Evolutionary conservation across 2,113 vertebrate species (phyloP).

Genomic region (Stigmatopora argus): DNA sequence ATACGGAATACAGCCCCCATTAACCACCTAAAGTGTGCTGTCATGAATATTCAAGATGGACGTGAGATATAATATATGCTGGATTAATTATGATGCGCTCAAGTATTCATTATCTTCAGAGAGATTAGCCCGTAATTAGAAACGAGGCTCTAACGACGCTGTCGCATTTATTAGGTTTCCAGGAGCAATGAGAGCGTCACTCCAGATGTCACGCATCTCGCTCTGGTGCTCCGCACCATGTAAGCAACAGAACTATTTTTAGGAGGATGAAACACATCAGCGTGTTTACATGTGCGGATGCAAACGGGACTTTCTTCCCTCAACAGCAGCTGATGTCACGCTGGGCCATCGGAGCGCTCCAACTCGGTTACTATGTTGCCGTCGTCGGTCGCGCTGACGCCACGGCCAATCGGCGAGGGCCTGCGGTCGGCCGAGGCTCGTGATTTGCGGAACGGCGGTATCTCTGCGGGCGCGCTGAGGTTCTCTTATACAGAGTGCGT

Average conservation of each 20-base stretch:
- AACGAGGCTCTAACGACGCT: slow-evolving; percentile 17
- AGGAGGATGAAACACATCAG: slow-evolving; percentile 24
- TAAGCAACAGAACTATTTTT: slow-evolving; percentile 38
- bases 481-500: slow-evolving; percentile 9
- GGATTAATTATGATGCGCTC: slow-evolving; percentile 44
- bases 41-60: background rate
- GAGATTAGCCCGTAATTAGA: slow-evolving; percentile 59
- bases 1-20: background rate
- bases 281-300: slow-evolving; percentile 36
- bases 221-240: slow-evolving; percentile 11
- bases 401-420: slow-evolving; percentile 35
- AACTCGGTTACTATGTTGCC: slow-evolving; percentile 51
- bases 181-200: slow-evolving; percentile 1
- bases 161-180: slow-evolving; percentile 41
- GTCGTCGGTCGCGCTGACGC: slow-evolving; percentile 7
- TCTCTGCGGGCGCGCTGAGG: slow-evolving; percentile 18
- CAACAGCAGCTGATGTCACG: slow-evolving; percentile 52
- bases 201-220: slow-evolving; percentile 14
- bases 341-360: slow-evolving; percentile 26
- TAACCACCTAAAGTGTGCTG: background rate
- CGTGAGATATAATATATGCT: slow-evolving; percentile 29
- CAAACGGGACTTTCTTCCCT: slow-evolving; percentile 8
- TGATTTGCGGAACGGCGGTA: slow-evolving; percentile 41
- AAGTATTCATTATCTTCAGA: slow-evolving; percentile 55
- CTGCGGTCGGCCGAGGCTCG: slow-evolving; percentile 16